Percentiles rank a stretch among this genome's conserved stretches.
Evolutionary conservation across 1,140 invertebrate species (phyloP).

Genomic region (Lepidurus couesii): DNA sequence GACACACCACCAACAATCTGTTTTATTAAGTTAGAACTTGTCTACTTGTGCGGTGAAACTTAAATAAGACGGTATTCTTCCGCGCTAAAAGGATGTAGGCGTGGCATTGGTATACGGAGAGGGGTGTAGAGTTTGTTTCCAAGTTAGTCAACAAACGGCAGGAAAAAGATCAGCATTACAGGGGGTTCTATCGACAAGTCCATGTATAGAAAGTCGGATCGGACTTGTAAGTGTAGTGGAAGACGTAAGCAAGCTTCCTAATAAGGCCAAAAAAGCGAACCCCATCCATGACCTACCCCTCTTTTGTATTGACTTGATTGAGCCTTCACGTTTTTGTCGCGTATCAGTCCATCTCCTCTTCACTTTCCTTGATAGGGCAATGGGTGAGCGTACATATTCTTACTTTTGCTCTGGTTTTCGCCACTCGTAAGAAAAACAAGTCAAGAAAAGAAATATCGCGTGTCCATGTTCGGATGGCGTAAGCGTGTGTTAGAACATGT

Average conservation of each 20-base stretch:
- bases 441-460: not conserved
- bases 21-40: too few species aligned
- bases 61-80: too few species aligned
- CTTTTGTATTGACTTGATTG: constrained; percentile 9
- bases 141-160: too few species aligned
- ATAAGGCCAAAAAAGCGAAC: constrained; percentile 14
- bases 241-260: constrained; percentile 10
- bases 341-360: not conserved
- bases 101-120: too few species aligned
- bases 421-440: not conserved
- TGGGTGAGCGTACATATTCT: not conserved
- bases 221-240: not conserved
- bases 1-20: too few species aligned
- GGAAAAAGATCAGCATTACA: not conserved
- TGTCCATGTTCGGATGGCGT: not conserved
- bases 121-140: too few species aligned
- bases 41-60: too few species aligned
- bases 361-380: not conserved
- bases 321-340: constrained; percentile 6
- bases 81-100: too few species aligned
- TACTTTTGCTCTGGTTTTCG: not conserved
- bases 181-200: not conserved
- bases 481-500: not conserved
- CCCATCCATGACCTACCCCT: constrained; percentile 3
- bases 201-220: not conserved